Evolutionary conservation across 2,888 invertebrate species (phyloP), one percentile per base, ranked within the genome.

Genomic region (Rapana venosa): DNA sequence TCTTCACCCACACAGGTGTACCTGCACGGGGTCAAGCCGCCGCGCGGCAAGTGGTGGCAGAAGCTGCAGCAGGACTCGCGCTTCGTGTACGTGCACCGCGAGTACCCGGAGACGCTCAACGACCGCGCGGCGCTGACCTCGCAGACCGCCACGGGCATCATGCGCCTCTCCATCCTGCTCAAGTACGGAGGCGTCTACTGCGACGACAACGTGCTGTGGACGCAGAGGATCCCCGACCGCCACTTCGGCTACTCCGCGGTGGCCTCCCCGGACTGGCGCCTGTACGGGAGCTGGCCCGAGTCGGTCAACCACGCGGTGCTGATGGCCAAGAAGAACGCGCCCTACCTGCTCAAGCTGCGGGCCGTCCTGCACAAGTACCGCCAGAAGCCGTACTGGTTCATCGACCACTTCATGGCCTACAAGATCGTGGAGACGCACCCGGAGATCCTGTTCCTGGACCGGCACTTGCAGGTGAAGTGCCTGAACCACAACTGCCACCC

Each of bases 171-270:
- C 88, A 92, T 92, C 35, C 90, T 92, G 20, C 91, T 92, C 22
- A 92, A 92, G 87, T 92, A 92, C 88, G 92, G 92, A 22, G 92
- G 92, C n/a, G 90, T 92, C 13, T 92, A 91, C 88, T 90, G 90
- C 77, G 92, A 92, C 87, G 87, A 84, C 79, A 90, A 90, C 17
- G 91, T 92, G 47, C 91, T 92, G 30, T 92, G 92, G 92, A 92
- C 92, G 4, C 88, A 83, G n/a, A 30, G 77, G 30, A 92, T 92
- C 36, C 92, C 92, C 4, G 92, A 92, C 17, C 58, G 84, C 32
- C 87, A 86, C 83, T 92, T 92, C 85, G 87, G 90, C 20, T 92
- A 89, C 81, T 91, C 92, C 5, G 91, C 91, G 15, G 90, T 92
- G 56, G 92, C 90, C 17, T 91, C 92, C 36, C 92, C 92, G 1